These are phyloP conservation scores for Magallana gigas DNA, from an alignment of 1,140 invertebrate species.

Conservation along the genomic window DNA sequence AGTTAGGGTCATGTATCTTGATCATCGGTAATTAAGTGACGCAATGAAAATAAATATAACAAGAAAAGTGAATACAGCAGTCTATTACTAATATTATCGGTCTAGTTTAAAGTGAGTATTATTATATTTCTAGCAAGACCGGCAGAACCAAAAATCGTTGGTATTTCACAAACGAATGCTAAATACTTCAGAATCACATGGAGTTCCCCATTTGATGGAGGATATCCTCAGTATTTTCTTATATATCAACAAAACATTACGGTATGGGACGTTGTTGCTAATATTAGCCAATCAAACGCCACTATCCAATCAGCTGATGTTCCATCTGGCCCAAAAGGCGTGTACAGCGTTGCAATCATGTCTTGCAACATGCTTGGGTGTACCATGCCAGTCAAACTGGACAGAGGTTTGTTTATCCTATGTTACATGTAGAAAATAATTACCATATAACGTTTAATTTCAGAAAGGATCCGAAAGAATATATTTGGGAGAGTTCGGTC, in stretches of 20 bases:
- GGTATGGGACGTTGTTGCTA: slow-evolving; percentile 2
- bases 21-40: too few relatives aligned
- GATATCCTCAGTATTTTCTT: slow-evolving; percentile 13
- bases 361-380: neutral
- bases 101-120: too few relatives aligned
- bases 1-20: too few relatives aligned
- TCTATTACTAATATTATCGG: too few relatives aligned
- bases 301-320: neutral
- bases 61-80: too few relatives aligned
- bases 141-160: neutral
- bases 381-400: neutral
- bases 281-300: neutral
- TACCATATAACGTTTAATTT: too few relatives aligned
- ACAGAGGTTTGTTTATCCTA: neutral
- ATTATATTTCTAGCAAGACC: neutral
- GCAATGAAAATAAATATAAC: too few relatives aligned
- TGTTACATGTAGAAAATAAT: too few relatives aligned
- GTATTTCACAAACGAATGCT: neutral
- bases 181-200: neutral
- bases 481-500: too few relatives aligned
- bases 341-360: neutral
- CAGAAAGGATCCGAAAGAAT: too few relatives aligned
- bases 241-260: neutral
- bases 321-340: neutral
- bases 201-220: neutral